Base-by-base conservation (phyloP, 2,888 invertebrate genomes). In the Maniola hyperantus region DNA sequence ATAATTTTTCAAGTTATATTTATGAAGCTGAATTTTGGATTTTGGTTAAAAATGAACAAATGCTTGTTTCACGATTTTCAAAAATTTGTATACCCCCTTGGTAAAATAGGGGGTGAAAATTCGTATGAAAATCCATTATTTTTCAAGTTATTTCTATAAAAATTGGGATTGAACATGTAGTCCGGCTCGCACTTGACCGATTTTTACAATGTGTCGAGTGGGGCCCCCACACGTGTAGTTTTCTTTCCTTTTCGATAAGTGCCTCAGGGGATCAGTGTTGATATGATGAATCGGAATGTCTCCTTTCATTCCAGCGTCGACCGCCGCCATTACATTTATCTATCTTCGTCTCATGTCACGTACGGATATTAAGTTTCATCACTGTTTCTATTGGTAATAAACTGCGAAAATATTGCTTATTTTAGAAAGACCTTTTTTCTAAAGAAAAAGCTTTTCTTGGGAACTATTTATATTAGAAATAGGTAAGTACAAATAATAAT, bases 241-340 rank as follows among this genome's bases (percentile, higher is more conserved):
- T 59, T 44, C 36, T 53, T 60, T 42, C 39, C 55, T 66, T 26
- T 51, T 62, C 42, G 69, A 63, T 65, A 69, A 58, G 61, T 36
- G 60, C 71, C 71, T 64, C 72, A 74, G 76, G 79, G 73, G 73
- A 63, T 67, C 70, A 70, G 66, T 73, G 77, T 50, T 66, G 66
- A 76, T 75, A 76, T 76, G 73, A 77, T 76, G 72, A 76, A 77
- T 65, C 64, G 70, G 72, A 69, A 76, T 72, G 74, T 77, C 66
- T 64, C 55, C 50, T 63, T 79, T 78, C 77, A 63, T 70, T 54
- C 64, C 63, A 64, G 44, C 15, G 58, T 10, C 66, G 42, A 48
- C 61, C 34, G 59, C 50, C 65, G 42, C 44, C 39, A 79, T 79
- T 65, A 77, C 74, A 72, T 72, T 76, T 76, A 78, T 79, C 55